Base-by-base conservation (phyloP, 1,140 invertebrate genomes). In the Coelopa frigida region DNA sequence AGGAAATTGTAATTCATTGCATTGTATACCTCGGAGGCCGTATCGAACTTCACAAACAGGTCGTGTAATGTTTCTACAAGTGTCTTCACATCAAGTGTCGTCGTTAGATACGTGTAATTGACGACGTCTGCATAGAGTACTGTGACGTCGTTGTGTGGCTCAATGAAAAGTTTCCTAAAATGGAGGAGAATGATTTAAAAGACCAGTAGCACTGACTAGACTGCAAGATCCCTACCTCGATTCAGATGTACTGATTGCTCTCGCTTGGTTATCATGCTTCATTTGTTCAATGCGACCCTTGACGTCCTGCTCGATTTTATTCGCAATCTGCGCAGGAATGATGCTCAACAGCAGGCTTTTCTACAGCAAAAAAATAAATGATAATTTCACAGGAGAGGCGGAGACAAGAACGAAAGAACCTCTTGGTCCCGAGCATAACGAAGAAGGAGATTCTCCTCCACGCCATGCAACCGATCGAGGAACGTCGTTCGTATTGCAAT, bases 81-180 rank as follows among this genome's bases (percentile, higher is more conserved):
- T 50, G 89, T 83, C 59, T 84, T 83, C 0, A 89, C 85, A 0
- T 82, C 78, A 35, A 96, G 71, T 5, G 81, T 84, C 0, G 85
- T 85, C 0, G 92, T 93, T 56, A 97, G 76, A 31, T 84, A 79
- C 1, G 94, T 95, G 62, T 94, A 98, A 62, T 96, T 95, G 1
- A 96, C 93, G 37, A 97, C 92, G 72, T 97, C 94, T 0, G 94
- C 93, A 70, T 94, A 98, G 4, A 97, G 70, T 50, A 98, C 93
- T 40, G 88, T 90, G 4, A 97, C 92, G 68, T 94, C 85, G 12
- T 87, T 75, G 66, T 94, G 88, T 18, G 83, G 80, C 68, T 91
- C 85, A 11, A 95, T 82, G 59, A 91, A 92, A 0, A 92, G 69
- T 58, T 93, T 83, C 50, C 91, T 92, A 66, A 61, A 80, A 60